These are phyloP conservation scores for Thunnus maccoyii DNA, from an alignment of 2,113 vertebrate species.

Conservation along the genomic window DNA sequence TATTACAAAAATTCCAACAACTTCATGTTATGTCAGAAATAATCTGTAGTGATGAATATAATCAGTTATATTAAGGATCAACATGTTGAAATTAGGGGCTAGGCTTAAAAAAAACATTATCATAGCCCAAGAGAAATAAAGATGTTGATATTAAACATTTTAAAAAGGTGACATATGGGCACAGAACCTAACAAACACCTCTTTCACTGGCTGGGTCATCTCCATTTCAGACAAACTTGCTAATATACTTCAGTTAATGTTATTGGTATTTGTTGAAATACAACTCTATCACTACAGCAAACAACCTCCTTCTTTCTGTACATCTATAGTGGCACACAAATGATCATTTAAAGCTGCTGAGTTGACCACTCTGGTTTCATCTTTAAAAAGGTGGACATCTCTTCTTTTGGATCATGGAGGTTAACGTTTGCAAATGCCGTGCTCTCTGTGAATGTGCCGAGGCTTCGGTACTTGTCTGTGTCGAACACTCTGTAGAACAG, in stretches of 20 bases:
- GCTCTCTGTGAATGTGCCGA: conserved; percentile 39
- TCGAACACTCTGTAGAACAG: conserved; percentile 74
- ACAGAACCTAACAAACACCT: not conserved
- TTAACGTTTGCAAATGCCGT: conserved; percentile 61
- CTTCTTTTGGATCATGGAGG: conserved; percentile 25
- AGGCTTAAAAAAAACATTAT: not conserved
- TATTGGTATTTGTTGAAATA: conserved; percentile 31
- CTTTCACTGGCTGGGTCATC: not conserved
- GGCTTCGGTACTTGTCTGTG: conserved; percentile 65
- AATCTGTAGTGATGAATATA: not conserved
- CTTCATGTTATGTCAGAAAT: conserved; percentile 15
- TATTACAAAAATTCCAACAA: conserved; percentile 4
- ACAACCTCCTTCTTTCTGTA: not conserved
- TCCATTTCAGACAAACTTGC: conserved; percentile 5
- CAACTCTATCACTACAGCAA: conserved; percentile 39
- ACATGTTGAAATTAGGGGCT: not conserved
- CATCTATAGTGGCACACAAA: conserved; percentile 10
- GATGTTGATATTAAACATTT: not conserved
- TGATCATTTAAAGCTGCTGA: conserved; percentile 24
- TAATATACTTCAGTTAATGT: conserved; percentile 18
- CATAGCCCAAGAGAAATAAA: not conserved
- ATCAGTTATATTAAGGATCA: not conserved
- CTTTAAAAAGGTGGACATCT: conserved; percentile 39
- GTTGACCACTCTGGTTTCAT: conserved; percentile 39
- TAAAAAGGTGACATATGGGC: not conserved